Evolutionary conservation across 2,113 vertebrate genomes (phyloP).

Genomic region (Sinocyclocheilus anophthalmus): DNA sequence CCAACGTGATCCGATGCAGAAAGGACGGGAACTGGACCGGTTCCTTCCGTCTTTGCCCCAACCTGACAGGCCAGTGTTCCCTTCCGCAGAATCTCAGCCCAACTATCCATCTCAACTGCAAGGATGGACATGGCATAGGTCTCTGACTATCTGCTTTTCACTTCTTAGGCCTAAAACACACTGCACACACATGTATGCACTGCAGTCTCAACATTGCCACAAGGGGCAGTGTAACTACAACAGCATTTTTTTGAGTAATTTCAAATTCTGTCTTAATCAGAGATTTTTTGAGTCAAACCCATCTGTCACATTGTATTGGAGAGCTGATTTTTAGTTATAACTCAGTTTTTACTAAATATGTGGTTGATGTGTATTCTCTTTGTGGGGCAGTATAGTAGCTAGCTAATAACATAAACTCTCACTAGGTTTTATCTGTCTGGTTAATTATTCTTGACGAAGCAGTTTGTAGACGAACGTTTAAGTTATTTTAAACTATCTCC

Average conservation of each 20-base stretch:
- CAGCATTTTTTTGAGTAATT: too few species aligned
- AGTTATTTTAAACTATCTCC: too few species aligned
- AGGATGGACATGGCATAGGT: slow-evolving; percentile 88
- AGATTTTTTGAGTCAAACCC: neutral
- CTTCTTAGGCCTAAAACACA: neutral
- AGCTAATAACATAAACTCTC: neutral
- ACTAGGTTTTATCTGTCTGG: neutral
- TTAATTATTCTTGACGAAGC: neutral
- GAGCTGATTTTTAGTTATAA: neutral
- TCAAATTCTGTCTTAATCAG: neutral
- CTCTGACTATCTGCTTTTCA: slow-evolving; percentile 53
- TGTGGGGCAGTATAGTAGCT: neutral
- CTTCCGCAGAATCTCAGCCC: slow-evolving; percentile 86
- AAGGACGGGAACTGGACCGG: slow-evolving; percentile 98
- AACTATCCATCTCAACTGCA: slow-evolving; percentile 85
- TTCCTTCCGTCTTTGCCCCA: slow-evolving; percentile 86
- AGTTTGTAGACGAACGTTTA: neutral
- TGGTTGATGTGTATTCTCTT: neutral
- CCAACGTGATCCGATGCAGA: slow-evolving; percentile 89
- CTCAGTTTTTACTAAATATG: neutral
- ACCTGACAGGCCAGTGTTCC: slow-evolving; percentile 87
- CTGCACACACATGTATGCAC: neutral
- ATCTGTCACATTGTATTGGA: neutral
- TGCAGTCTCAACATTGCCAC: neutral
- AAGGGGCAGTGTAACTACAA: neutral